Percentiles rank a stretch among this genome's conserved stretches.
Evolutionary conservation across 2,113 vertebrate species (phyloP).

Genomic region (Paracanthobrama guichenoti): DNA sequence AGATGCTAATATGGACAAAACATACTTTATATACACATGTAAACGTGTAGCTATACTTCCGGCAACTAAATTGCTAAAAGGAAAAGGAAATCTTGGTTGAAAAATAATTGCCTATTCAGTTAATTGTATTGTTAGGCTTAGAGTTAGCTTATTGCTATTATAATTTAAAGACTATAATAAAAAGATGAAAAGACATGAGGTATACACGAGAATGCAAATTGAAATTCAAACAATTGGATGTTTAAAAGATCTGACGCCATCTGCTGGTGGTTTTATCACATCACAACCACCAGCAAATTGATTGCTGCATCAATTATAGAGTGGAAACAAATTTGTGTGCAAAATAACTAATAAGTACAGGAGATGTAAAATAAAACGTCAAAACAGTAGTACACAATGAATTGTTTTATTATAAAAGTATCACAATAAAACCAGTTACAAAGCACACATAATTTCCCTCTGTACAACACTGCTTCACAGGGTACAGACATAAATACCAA

Average conservation of each 20-base stretch:
- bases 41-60: background rate
- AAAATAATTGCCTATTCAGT: background rate
- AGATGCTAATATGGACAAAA: background rate
- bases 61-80: too few species aligned
- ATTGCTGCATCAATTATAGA: background rate
- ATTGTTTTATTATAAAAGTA: conserved; percentile 68
- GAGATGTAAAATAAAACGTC: background rate
- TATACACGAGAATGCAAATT: background rate
- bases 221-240: background rate
- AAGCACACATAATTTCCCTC: conserved; percentile 51
- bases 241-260: background rate
- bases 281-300: background rate
- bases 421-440: conserved; percentile 52
- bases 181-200: background rate
- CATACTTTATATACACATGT: background rate
- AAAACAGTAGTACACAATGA: conserved; percentile 40
- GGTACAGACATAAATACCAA: conserved; percentile 62
- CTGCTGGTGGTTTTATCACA: conserved; percentile 24
- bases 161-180: background rate
- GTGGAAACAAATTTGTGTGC: background rate
- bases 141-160: background rate
- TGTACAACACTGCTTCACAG: conserved; percentile 58
- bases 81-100: background rate
- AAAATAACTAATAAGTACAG: background rate
- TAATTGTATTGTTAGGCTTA: background rate